Conservation (phyloP, 2,113 vertebrate genomes). For the Aphyosemion australe region DNA sequence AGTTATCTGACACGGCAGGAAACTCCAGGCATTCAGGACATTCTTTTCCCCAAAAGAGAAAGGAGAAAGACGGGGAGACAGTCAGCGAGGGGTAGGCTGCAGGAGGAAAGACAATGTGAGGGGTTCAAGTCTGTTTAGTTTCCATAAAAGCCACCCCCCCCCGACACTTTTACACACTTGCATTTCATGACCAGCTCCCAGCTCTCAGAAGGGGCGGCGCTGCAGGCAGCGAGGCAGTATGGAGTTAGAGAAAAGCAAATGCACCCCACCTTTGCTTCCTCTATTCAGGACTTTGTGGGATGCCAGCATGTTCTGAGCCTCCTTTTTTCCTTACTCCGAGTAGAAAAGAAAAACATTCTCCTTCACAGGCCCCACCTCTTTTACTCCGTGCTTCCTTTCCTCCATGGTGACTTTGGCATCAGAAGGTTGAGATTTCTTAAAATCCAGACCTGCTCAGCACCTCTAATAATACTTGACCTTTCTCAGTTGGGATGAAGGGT, state of each 20-base stretch:
- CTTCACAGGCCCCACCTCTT: slow-evolving; percentile 19
- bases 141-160: slow-evolving; percentile 54
- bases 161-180: slow-evolving; percentile 22
- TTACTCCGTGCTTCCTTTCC: background rate
- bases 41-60: slow-evolving; percentile 70
- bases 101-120: slow-evolving; percentile 60
- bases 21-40: slow-evolving; percentile 71
- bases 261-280: slow-evolving; percentile 15
- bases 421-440: slow-evolving; percentile 21
- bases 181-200: slow-evolving; percentile 45
- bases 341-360: slow-evolving; percentile 20
- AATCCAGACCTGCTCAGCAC: slow-evolving; percentile 27
- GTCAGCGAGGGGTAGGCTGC: slow-evolving; percentile 27
- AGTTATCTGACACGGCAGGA: slow-evolving; percentile 73
- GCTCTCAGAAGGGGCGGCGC: slow-evolving; percentile 61
- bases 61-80: slow-evolving; percentile 41
- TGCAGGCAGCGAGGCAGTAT: slow-evolving; percentile 40
- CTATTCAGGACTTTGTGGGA: slow-evolving; percentile 49
- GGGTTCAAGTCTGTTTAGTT: slow-evolving; percentile 68
- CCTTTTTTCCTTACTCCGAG: slow-evolving; percentile 49
- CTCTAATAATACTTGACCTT: background rate
- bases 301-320: slow-evolving; percentile 54
- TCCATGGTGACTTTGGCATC: slow-evolving; percentile 44
- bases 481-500: too few species aligned
- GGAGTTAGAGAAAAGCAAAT: slow-evolving; percentile 38